Conservation (phyloP, 2,888 invertebrate genomes). For the Caenorhabditis sp. region DNA sequence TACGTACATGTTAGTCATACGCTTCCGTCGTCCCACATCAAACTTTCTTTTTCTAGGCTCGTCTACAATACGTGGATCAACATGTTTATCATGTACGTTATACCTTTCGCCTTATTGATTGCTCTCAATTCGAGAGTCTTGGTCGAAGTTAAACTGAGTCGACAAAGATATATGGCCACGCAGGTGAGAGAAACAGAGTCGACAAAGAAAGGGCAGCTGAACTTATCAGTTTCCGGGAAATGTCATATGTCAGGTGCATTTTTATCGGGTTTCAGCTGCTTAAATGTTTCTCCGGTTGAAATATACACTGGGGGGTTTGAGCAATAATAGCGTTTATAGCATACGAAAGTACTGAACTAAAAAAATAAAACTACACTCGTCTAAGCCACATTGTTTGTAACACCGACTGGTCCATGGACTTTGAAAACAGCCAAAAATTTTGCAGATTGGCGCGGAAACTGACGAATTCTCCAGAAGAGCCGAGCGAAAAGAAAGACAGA, state of each 20-base stretch:
- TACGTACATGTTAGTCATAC: constrained; percentile 36
- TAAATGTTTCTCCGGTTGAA: background rate
- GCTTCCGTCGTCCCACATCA: background rate
- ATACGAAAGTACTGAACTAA: no score
- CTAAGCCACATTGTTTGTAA: no score
- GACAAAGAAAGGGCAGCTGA: constrained; percentile 28
- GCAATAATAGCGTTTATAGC: no score
- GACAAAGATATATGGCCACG: constrained; percentile 54
- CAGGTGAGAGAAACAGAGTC: constrained; percentile 36
- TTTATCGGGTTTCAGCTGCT: background rate
- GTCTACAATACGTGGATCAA: constrained; percentile 67
- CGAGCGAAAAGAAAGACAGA: constrained; percentile 61
- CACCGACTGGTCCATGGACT: no score
- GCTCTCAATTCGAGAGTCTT: constrained; percentile 69
- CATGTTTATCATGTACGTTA: constrained; percentile 63
- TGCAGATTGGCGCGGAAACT: constrained; percentile 50
- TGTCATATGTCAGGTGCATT: background rate
- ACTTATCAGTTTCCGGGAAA: background rate
- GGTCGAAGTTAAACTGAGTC: constrained; percentile 56
- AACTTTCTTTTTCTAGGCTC: constrained; percentile 18
- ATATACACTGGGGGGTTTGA: background rate
- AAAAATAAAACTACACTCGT: no score
- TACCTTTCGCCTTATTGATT: constrained; percentile 68
- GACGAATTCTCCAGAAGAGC: constrained; percentile 57
- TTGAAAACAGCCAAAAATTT: no score